These are phyloP conservation scores for Morone saxatilis DNA, from an alignment of 2,113 vertebrate genomes.

Conservation along the genomic window DNA sequence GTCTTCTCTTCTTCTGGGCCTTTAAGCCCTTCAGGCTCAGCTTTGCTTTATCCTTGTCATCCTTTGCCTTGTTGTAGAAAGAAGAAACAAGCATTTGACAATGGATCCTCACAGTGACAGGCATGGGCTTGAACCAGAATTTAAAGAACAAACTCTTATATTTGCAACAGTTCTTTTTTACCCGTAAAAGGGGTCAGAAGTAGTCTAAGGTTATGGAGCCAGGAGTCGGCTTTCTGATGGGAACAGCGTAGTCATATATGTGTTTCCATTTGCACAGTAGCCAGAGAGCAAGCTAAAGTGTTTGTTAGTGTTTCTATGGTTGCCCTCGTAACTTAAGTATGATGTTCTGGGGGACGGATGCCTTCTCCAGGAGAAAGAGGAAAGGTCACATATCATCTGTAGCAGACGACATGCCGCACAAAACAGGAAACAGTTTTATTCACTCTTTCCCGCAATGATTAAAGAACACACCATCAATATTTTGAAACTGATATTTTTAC, in stretches of 20 bases:
- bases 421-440: not conserved
- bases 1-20: constrained; percentile 85
- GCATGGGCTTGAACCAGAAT: not conserved
- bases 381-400: constrained; percentile 46
- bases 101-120: not conserved
- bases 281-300: not conserved
- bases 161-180: not conserved
- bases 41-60: constrained; percentile 82
- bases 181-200: not conserved
- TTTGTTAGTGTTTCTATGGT: constrained; percentile 32
- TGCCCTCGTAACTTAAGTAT: constrained; percentile 14
- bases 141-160: not conserved
- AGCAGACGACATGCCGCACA: not conserved
- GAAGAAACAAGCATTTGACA: constrained; percentile 19
- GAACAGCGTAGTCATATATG: not conserved
- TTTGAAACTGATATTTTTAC: not conserved
- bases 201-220: not conserved
- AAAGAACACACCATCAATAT: not conserved
- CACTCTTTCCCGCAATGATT: not conserved
- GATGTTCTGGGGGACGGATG: constrained; percentile 20
- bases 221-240: not conserved
- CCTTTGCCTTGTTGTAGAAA: constrained; percentile 75
- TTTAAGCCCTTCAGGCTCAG: constrained; percentile 79
- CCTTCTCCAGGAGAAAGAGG: constrained; percentile 1
- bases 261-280: constrained; percentile 30